Evolutionary conservation across 2,113 vertebrate genomes (phyloP).

Genomic region (Dicerorhinus sumatrensis): DNA sequence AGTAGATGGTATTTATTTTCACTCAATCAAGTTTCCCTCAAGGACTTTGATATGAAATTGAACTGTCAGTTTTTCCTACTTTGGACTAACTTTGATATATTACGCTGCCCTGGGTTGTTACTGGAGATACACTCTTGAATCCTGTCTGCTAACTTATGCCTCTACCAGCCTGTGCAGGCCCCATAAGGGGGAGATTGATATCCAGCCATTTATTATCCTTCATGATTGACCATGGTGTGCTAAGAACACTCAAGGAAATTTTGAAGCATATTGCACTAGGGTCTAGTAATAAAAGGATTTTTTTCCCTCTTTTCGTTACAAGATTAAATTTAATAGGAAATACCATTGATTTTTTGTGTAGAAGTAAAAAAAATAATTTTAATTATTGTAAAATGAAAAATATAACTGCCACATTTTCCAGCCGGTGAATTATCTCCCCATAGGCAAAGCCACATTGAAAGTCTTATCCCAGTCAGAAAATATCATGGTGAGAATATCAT

Average conservation of each 20-base stretch:
- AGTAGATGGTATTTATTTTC: not conserved
- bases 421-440: constrained; percentile 20
- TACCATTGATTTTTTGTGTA: constrained; percentile 41
- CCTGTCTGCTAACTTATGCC: not conserved
- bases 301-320: not conserved
- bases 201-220: not conserved
- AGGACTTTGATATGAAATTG: not conserved
- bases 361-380: constrained; percentile 42
- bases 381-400: constrained; percentile 65
- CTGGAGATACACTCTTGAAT: not conserved
- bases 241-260: not conserved
- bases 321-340: constrained; percentile 52
- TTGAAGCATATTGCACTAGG: not conserved
- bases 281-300: not conserved
- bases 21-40: not conserved
- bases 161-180: not conserved
- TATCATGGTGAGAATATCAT: constrained; percentile 27
- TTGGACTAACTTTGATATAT: not conserved
- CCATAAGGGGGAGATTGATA: not conserved
- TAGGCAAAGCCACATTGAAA: not conserved
- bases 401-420: not conserved
- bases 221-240: not conserved
- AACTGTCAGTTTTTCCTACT: not conserved
- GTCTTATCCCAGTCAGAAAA: not conserved
- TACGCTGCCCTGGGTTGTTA: not conserved